Base-by-base conservation (phyloP, 2,113 vertebrate species). In the Nymphicus hollandicus region DNA sequence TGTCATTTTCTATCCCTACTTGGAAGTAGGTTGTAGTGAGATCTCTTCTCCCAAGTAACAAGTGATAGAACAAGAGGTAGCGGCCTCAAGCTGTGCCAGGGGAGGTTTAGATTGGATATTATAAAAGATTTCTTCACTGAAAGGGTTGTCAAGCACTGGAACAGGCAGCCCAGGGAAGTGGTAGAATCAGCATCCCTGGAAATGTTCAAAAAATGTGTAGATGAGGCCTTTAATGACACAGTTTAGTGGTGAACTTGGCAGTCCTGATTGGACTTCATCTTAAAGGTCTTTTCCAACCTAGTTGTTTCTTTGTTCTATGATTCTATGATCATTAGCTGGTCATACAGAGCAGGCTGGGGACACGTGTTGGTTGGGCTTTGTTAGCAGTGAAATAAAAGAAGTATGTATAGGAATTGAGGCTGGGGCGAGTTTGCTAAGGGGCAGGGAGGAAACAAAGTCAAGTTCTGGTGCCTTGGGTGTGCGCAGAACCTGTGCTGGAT, bases 341-440 rank as follows among this genome's bases (percentile, higher is more conserved):
- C 3, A 10, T 4, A 7, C 9, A 6, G 24, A 4, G 37, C 1
- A 1, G 16, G 6, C 18, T 24, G 4, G 18, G 35, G 47, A 0
- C 2, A 39, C 7, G 1, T 2, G 4, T 8, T 2, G 7, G 0
- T 13, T 2, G 3, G 41, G 28, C 12, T 46, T 20, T 10, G 28
- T 13, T 22, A 16, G 35, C 3, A 50, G 5, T 7, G 24, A 29
- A 27, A 14, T 4, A 37, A 70, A 27, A n/a, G 13, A 56, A 58
- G 20, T 24, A 35, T 10, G 33, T 23, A 2, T 2, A 7, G 65
- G 61, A 17, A 12, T 3, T 3, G 74, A 17, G 39, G 3, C 2
- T 7, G 0, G 33, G n/a, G 24, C 0, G 7, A 18, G n/a, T 5
- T 6, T 12, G 66, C 28, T 3, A 50, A 25, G 6, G 0, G 15